phyloP scores from a whole-genome alignment of 2,888 invertebrate species.

The Heterodera filipjevi region DNA sequence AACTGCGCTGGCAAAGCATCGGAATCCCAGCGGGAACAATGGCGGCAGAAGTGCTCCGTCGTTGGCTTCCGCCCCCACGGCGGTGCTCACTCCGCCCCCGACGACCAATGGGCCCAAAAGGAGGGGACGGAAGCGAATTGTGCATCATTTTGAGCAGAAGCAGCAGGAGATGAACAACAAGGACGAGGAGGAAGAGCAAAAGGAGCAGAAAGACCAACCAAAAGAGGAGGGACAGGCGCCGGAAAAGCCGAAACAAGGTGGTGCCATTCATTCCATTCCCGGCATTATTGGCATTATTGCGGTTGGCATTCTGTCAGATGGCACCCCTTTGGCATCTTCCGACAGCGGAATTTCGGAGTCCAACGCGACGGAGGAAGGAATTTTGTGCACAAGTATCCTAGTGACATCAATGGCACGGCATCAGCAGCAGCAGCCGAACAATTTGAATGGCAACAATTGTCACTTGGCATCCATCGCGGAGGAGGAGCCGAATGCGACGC shows the following conservation, averaged over 20 bases:
- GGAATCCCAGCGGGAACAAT: not conserved
- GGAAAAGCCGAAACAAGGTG: constrained; percentile 3
- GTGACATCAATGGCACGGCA: constrained; percentile 30
- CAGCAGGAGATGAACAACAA: not conserved
- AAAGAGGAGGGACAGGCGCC: not conserved
- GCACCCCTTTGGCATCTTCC: constrained; percentile 62
- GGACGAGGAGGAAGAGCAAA: not conserved
- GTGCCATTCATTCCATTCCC: not conserved
- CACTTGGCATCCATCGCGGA: not conserved
- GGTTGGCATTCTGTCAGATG: constrained; percentile 18
- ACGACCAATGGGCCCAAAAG: not conserved
- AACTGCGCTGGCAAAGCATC: not conserved
- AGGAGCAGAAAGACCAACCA: not conserved
- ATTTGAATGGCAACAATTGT: not conserved
- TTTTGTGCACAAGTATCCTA: constrained; percentile 36
- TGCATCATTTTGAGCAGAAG: not conserved
- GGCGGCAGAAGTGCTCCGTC: not conserved
- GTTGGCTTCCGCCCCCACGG: not conserved
- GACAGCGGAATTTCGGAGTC: constrained; percentile 63
- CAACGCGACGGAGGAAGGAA: constrained; percentile 54
- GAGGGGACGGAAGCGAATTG: constrained; percentile 24
- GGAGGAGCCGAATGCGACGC: not conserved
- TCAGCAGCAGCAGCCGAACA: not conserved
- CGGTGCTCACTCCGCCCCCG: not conserved
- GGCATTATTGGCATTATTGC: not conserved